These are phyloP conservation scores for Octopus bimaculoides DNA, from an alignment of 1,140 invertebrate genomes.

Conservation along the genomic window DNA sequence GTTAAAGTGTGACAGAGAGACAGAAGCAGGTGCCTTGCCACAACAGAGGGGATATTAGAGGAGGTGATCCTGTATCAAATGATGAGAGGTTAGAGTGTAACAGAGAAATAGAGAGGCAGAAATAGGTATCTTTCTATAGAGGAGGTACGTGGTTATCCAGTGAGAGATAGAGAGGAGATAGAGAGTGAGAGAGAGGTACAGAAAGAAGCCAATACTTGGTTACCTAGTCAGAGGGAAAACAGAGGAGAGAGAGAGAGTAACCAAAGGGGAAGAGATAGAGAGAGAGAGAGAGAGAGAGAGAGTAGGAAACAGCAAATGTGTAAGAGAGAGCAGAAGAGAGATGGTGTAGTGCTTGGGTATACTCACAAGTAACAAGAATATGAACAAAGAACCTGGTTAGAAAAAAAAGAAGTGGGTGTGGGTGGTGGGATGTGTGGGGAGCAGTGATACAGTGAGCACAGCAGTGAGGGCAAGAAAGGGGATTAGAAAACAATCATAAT, in stretches of 20 bases:
- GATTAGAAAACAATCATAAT: not conserved
- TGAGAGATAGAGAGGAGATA: not conserved
- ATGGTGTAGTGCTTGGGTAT: not conserved
- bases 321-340: not conserved
- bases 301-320: not conserved
- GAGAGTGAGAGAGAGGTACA: slow-evolving; percentile 13
- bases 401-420: not conserved
- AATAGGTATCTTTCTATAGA: too few species aligned
- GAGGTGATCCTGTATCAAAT: too few species aligned
- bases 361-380: not conserved
- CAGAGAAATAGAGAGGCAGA: too few species aligned
- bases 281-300: not conserved
- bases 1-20: too few species aligned
- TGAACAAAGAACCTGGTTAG: not conserved
- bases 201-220: not conserved
- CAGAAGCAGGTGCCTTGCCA: too few species aligned
- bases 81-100: too few species aligned
- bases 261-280: not conserved
- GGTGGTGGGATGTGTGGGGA: not conserved
- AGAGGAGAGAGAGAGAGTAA: not conserved
- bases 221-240: not conserved
- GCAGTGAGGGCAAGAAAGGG: not conserved
- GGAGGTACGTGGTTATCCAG: not conserved
- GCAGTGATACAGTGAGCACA: not conserved
- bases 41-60: too few species aligned